A percentile compares a stretch with the other conserved stretches of the same genome.
Evolutionary conservation across 1,140 invertebrate genomes (phyloP).

Genomic region (Drosophila takahashii): DNA sequence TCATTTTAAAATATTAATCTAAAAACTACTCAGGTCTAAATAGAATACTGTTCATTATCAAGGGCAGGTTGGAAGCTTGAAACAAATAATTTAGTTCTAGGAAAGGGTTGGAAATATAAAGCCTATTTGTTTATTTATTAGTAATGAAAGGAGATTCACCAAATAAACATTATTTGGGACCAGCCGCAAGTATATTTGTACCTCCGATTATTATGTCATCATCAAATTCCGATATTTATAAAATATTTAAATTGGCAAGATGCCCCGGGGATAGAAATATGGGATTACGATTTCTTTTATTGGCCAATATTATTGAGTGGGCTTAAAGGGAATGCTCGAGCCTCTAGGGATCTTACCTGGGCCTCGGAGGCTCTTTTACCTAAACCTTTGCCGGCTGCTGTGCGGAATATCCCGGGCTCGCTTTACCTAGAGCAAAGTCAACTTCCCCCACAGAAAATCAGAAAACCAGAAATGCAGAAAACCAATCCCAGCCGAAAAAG

Average conservation of each 20-base stretch:
- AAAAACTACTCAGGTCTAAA: no score
- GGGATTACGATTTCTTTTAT: background rate
- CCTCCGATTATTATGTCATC: background rate
- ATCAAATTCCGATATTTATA: no score
- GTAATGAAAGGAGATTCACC: background rate
- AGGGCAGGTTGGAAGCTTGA: background rate
- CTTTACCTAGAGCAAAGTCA: slow-evolving; percentile 7
- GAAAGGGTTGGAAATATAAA: background rate
- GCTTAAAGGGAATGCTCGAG: background rate
- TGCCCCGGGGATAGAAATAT: background rate
- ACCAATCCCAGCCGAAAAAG: background rate
- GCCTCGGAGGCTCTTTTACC: background rate
- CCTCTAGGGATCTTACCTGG: slow-evolving; percentile 3
- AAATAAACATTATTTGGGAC: background rate
- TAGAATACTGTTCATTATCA: background rate
- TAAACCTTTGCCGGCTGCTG: slow-evolving; percentile 1
- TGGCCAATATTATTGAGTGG: slow-evolving; percentile 10
- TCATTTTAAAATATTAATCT: no score
- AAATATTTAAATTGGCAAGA: background rate
- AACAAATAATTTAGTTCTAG: slow-evolving; percentile 3
- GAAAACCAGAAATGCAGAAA: background rate
- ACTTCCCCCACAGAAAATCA: background rate
- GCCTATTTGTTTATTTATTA: background rate
- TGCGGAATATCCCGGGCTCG: background rate
- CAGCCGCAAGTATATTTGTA: background rate